Base-by-base conservation (phyloP, 2,113 vertebrate species). In the Telmatochromis brachygnathus region DNA sequence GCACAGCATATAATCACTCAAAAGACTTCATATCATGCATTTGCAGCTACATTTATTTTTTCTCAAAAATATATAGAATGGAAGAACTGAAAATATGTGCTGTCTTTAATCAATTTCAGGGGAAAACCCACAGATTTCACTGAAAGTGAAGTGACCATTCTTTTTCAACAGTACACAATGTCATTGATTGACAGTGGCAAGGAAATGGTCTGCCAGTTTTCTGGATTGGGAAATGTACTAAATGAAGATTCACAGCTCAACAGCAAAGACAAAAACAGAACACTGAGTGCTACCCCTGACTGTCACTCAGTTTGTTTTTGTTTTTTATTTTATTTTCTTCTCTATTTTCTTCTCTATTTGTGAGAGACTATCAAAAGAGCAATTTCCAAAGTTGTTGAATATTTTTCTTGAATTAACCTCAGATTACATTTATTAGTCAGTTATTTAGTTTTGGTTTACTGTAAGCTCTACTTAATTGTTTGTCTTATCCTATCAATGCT, bases 191-290 rank as follows among this genome's bases (percentile, higher is more conserved):
- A 92, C 85, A 89, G 56, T 51, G 58, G 65, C 51, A 79, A 87
- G 23, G 77, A 84, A 91, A 56, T 82, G 49, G 19, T 60, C 70
- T 82, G 54, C 39, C 81, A 88, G 49, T 73, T 89, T 81, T 53
- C 49, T 82, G 53, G 79, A 84, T 87, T 35, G 13, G 42, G 17
- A 51, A 87, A 88, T 87, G 84, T 53, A 79, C 21, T 45, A 85
- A 91, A 89, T 89, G 54, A 90, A 83, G 56, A 90, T 73, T 84
- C 82, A 88, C 79, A 81, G 79, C 58, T 87, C 37, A 51, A 82
- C 77, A 82, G 84, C 45, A 83, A 17, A 60, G 53, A 75, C 37
- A 82, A 15, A 70, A 65, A 83, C 60, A 55, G 17, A 70, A 58
- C 9, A 70, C 55, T 21, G 12, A 42, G n/a, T 21, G 9, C 35